Evolutionary conservation across 2,113 vertebrate genomes (phyloP), one percentile per base, ranked within the genome.

Genomic region (Tyrannus savana): DNA sequence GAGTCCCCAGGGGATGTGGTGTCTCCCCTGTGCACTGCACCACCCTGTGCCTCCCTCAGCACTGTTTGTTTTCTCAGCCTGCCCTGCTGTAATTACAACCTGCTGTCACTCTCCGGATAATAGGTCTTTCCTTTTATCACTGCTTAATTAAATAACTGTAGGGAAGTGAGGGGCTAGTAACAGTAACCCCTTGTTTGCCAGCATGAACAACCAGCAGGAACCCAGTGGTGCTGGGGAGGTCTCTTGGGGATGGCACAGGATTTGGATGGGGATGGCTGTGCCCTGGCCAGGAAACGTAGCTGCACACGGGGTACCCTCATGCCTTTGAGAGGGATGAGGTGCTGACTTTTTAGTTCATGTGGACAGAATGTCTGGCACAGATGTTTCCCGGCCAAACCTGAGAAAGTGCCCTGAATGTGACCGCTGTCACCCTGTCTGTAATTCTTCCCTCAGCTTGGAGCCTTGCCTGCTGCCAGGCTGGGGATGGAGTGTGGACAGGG

Each of bases 111-210:
- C 78, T 74, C 55, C 3, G 3, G 55, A 33, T 94, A 93, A 68
- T 49, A 47, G 2, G 4, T 60, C 73, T 92, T 84, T 44, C 42
- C 56, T 93, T 92, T 92, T 87, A 89, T 94, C 86, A 39, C 74
- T 50, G 76, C 76, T 93, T 96, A 92, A 97, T 96, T 95, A 95
- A 94, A 76, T 82, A 90, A 69, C 82, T 25, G 53, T 90, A 62
- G 58, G 76, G 62, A 93, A 53, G 62, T 68, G 68, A 90, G 93
- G 96, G 88, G 86, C 80, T 50, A 44, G 62, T 89, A 92, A 83
- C 55, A 44, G 62, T 89, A 92, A 83, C 59, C 33, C 47, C 37
- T 90, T 58, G 28, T 90, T 88, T n/a, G 27, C 75, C 3, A 0
- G 60, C 28, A 11, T 4, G 2, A 59, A n/a, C 50, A 46, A 5